These are phyloP conservation scores for Electrona antarctica DNA, from an alignment of 2,113 vertebrate species.

Conservation along the genomic window DNA sequence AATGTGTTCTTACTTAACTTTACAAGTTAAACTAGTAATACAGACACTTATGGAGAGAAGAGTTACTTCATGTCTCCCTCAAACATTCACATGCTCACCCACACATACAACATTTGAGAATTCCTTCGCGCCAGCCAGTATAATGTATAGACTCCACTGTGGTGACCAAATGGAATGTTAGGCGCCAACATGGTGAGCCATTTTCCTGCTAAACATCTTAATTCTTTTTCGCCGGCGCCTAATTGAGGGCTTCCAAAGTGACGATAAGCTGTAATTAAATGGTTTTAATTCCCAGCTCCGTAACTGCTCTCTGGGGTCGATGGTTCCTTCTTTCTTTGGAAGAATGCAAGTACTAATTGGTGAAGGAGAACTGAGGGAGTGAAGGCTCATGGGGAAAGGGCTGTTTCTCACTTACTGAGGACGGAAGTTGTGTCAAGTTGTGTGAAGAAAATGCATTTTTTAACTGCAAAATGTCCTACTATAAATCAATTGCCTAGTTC, in stretches of 20 bases:
- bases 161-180: slow-evolving; percentile 21
- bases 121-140: neutral
- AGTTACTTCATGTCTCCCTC: neutral
- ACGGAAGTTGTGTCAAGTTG: no score
- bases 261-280: slow-evolving; percentile 74
- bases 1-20: no score
- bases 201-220: slow-evolving; percentile 60
- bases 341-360: slow-evolving; percentile 61
- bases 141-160: slow-evolving; percentile 1
- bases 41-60: neutral
- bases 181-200: slow-evolving; percentile 11
- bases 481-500: neutral
- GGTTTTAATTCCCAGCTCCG: slow-evolving; percentile 68
- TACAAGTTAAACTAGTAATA: no score
- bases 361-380: slow-evolving; percentile 24
- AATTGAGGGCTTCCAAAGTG: slow-evolving; percentile 63
- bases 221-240: slow-evolving; percentile 50
- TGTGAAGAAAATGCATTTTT: no score
- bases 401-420: slow-evolving; percentile 6
- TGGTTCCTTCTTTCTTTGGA: slow-evolving; percentile 34
- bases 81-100: neutral
- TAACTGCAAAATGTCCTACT: neutral
- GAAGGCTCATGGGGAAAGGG: neutral
- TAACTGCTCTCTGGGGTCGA: slow-evolving; percentile 52
- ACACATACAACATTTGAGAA: neutral